Percentiles rank a stretch among this genome's conserved stretches.
These are phyloP conservation scores for Oscheius onirici DNA, from an alignment of 2,888 invertebrate species.

Conservation along the genomic window DNA sequence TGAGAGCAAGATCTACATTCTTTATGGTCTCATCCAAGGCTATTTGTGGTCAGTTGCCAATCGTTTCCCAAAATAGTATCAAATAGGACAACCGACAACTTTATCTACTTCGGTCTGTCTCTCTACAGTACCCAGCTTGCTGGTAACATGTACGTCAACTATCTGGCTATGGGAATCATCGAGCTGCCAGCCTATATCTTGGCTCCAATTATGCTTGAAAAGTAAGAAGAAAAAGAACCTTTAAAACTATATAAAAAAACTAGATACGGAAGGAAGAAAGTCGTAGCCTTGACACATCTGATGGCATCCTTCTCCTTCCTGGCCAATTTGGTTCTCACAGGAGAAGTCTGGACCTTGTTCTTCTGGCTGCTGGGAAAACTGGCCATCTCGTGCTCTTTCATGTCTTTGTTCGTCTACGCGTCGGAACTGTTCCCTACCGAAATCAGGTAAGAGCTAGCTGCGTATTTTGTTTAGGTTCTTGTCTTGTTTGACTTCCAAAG, in stretches of 20 bases:
- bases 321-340: constrained; percentile 14
- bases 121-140: constrained; percentile 61
- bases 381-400: constrained; percentile 62
- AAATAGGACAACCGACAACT: constrained; percentile 55
- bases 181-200: constrained; percentile 64
- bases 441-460: constrained; percentile 36
- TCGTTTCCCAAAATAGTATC: background rate
- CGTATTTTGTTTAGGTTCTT: background rate
- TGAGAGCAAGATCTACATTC: constrained; percentile 47
- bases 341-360: constrained; percentile 2
- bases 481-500: too few species aligned
- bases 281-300: constrained; percentile 49
- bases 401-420: constrained; percentile 65
- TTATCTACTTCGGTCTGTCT: constrained; percentile 68
- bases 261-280: constrained; percentile 42
- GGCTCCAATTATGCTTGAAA: constrained; percentile 58
- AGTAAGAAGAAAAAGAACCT: constrained; percentile 22
- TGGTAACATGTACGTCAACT: constrained; percentile 65
- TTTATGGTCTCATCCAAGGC: constrained; percentile 48
- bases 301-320: constrained; percentile 48
- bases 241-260: background rate
- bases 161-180: constrained; percentile 60
- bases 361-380: constrained; percentile 66
- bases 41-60: constrained; percentile 50
- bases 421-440: constrained; percentile 58